Evolutionary conservation across 2,888 invertebrate genomes (phyloP).

Genomic region (Oligia fasciuncula): DNA sequence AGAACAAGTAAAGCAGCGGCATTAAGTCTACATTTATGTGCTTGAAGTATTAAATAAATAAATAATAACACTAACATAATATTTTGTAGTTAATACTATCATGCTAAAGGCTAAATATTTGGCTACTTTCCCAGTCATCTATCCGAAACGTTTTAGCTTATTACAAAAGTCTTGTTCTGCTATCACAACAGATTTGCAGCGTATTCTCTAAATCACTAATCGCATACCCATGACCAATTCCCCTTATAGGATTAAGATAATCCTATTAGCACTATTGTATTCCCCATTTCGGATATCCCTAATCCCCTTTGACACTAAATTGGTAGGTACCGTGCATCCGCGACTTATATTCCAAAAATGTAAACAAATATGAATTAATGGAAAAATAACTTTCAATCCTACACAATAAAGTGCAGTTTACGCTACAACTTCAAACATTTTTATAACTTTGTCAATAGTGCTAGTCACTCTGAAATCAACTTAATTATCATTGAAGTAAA

Average conservation of each 20-base stretch:
- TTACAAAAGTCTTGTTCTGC: background rate
- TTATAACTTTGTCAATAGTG: too few species aligned
- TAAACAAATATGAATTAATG: too few species aligned
- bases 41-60: too few species aligned
- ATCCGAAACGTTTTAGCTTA: background rate
- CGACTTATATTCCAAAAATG: too few species aligned
- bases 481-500: too few species aligned
- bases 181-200: background rate
- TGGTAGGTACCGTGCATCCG: background rate
- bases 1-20: background rate
- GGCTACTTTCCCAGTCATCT: too few species aligned
- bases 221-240: background rate
- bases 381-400: too few species aligned
- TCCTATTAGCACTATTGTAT: conserved; percentile 17
- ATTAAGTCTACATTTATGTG: too few species aligned
- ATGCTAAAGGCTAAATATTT: background rate
- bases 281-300: conserved; percentile 14
- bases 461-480: too few species aligned
- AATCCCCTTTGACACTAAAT: conserved; percentile 20
- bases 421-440: too few species aligned
- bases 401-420: too few species aligned
- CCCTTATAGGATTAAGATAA: conserved; percentile 26
- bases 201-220: conserved; percentile 5
- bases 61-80: background rate
- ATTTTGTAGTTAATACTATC: background rate